These are phyloP conservation scores for Illadopsis cleaveri DNA, from an alignment of 2,113 vertebrate genomes.

Conservation along the genomic window DNA sequence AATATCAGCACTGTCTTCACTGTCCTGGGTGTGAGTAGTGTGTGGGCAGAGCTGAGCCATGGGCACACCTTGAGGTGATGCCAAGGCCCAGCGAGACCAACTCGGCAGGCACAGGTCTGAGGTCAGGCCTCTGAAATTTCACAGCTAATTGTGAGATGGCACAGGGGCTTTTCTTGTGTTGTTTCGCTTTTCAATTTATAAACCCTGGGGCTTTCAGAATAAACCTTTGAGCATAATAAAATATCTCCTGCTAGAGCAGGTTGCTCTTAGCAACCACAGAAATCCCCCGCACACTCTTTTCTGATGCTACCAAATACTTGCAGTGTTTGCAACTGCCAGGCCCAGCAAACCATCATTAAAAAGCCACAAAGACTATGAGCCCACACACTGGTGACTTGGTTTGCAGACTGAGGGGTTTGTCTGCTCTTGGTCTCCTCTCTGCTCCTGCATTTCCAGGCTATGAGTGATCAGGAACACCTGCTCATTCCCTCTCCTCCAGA, in stretches of 20 bases:
- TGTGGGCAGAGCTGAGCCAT: rapidly evolving
- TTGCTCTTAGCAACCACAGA: background rate
- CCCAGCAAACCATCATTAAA: background rate
- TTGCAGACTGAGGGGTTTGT: background rate
- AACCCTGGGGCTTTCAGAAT: background rate
- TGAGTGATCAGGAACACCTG: background rate
- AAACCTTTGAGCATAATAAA: background rate
- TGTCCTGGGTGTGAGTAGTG: background rate
- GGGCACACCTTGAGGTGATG: background rate
- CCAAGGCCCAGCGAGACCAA: background rate
- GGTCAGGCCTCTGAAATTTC: background rate
- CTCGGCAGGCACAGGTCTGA: rapidly evolving
- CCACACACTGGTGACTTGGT: background rate
- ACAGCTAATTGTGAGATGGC: background rate
- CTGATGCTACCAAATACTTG: background rate
- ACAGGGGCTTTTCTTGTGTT: background rate
- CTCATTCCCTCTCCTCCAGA: background rate
- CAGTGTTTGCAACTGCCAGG: background rate
- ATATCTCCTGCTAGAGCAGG: background rate
- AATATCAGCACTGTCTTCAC: background rate
- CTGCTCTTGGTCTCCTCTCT: background rate
- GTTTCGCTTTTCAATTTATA: background rate
- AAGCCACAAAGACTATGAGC: background rate
- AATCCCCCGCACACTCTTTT: rapidly evolving
- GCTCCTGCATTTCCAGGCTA: background rate